Evolutionary conservation across 2,113 vertebrate genomes (phyloP), one percentile per base, ranked within the genome.

Genomic region (Takifugu bimaculatus): DNA sequence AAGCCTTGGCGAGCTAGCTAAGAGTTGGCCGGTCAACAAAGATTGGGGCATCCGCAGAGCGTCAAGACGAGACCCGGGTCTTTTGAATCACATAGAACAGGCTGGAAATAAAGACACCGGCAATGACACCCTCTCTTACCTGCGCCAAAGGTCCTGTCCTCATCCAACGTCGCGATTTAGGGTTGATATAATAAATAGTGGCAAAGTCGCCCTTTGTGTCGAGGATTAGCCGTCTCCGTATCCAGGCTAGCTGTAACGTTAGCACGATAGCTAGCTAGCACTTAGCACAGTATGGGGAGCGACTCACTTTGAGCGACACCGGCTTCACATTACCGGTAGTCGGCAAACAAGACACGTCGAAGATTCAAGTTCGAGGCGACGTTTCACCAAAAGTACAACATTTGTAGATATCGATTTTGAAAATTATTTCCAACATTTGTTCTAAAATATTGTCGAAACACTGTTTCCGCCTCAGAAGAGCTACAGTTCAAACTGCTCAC

Each of bases 401-500:
- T 26, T 27, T 13, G 15, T 29, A 6, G 10, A 12, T 15, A 13
- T 3, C 6, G 15, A 14, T 35, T 14, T n/a, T 14, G 13, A 28
- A 20, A 10, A 32, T 65, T 63, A 51, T 5, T 10, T 59, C 57
- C 14, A 47, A 11, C 7, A 14, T 27, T 49, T n/a, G 4, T 1
- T 53, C 1, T 56, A 27, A 52, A 52, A 20, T 67, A 48, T 47
- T 15, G 39, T 25, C 51, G 53, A 25, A 51, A 52, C 11, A 60
- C 65, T 74, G 43, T 90, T 91, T 87, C 87, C 86, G 86, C 79
- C 76, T 85, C 72, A 20, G 56, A 54, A 74, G 53, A 6, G 60
- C 65, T 50, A 63, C 74, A 67, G 84, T 88, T 87, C 85, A 83
- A 88, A 85, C 84, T 63, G 81, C 75, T 77, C 50, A 45, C 61